phyloP scores from a whole-genome alignment of 2,113 vertebrate genomes.

The Dasyprocta punctata region DNA sequence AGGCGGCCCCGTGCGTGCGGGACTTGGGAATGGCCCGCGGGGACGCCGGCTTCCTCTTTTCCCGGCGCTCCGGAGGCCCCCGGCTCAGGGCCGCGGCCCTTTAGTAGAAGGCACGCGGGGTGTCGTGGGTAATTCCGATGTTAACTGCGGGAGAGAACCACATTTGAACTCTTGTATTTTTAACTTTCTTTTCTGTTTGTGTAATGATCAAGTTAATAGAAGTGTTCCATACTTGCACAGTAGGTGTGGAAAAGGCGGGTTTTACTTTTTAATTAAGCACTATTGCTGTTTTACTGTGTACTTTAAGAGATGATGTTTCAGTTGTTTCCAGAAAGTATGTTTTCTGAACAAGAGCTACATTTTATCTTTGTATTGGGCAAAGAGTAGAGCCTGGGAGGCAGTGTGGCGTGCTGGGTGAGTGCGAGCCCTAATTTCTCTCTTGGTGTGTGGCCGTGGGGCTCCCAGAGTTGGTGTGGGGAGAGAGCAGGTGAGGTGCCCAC shows the following conservation, averaged over 20 bases:
- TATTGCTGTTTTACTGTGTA: neutral
- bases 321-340: neutral
- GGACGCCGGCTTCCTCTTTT: neutral
- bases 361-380: neutral
- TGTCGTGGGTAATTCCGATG: neutral
- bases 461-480: no score
- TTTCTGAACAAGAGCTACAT: neutral
- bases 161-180: neutral
- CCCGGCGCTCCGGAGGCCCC: neutral
- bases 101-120: no score
- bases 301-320: neutral
- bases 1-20: neutral
- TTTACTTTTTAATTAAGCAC: neutral
- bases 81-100: neutral
- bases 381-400: fast-evolving
- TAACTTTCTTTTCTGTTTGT: neutral
- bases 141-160: neutral
- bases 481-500: neutral
- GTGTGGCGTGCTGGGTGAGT: neutral
- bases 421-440: neutral
- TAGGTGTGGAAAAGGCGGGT: neutral
- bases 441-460: neutral
- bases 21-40: no score
- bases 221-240: neutral
- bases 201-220: neutral